Conservation (phyloP, 2,797 vertebrate genomes). For the Gastrophryne carolinensis region DNA sequence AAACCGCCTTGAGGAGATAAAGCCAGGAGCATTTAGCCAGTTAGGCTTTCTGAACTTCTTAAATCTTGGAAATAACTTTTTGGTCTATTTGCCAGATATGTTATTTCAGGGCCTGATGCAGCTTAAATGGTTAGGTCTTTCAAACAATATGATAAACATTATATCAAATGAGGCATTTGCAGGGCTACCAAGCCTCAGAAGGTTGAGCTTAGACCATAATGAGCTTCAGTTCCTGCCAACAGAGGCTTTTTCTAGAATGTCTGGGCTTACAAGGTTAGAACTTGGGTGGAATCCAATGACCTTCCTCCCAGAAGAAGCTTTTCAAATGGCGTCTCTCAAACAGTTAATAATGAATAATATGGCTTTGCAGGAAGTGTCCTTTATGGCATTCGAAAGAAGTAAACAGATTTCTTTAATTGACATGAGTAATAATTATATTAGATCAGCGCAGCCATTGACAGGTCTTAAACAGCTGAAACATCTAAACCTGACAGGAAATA, state of each 20-base stretch:
- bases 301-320: constrained; percentile 79
- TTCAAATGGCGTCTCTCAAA: constrained; percentile 81
- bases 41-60: constrained; percentile 84
- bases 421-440: constrained; percentile 86
- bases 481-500: constrained; percentile 82
- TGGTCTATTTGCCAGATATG: constrained; percentile 91
- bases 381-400: constrained; percentile 74
- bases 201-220: constrained; percentile 89
- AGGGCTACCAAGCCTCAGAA: constrained; percentile 77
- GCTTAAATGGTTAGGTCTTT: constrained; percentile 84
- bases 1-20: constrained; percentile 88
- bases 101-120: constrained; percentile 90
- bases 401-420: constrained; percentile 80
- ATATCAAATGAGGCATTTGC: constrained; percentile 84
- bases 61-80: constrained; percentile 81
- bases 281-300: constrained; percentile 91
- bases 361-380: constrained; percentile 83
- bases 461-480: constrained; percentile 71
- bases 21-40: constrained; percentile 83
- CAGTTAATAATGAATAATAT: constrained; percentile 86
- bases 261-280: constrained; percentile 76
- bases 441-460: constrained; percentile 74
- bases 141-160: constrained; percentile 87
- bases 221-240: constrained; percentile 88
- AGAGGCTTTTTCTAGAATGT: constrained; percentile 82